Percentiles rank a stretch among this genome's conserved stretches.
Conservation (phyloP, 2,113 vertebrate genomes). For the Callopanchax toddi region DNA sequence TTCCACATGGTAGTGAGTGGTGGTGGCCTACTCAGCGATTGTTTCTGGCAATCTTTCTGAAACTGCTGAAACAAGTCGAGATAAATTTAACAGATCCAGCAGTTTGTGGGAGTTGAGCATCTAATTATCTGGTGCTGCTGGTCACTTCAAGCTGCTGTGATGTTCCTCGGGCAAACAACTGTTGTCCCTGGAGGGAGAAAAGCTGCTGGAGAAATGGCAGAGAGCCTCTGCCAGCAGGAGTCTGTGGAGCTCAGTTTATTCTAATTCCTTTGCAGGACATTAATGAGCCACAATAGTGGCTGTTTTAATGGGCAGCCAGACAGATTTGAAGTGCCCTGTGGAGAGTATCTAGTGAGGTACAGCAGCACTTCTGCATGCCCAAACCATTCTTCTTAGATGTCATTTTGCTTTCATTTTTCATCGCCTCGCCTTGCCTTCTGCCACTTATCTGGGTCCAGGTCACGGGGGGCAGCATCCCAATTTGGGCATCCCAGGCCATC, state of each 20-base stretch:
- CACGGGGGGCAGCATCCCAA: too few relatives aligned
- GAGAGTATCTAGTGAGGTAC: slow-evolving; percentile 67
- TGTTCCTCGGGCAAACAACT: slow-evolving; percentile 66
- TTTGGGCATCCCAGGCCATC: too few relatives aligned
- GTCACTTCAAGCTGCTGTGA: slow-evolving; percentile 54
- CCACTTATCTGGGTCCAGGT: too few relatives aligned
- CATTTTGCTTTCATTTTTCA: slow-evolving; percentile 15
- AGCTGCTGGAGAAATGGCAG: slow-evolving; percentile 55
- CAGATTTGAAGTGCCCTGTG: slow-evolving; percentile 69
- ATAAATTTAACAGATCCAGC: slow-evolving; percentile 28
- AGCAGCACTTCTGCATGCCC: slow-evolving; percentile 57
- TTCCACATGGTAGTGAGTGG: slow-evolving; percentile 27
- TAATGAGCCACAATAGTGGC: slow-evolving; percentile 66
- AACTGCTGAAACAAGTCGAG: slow-evolving; percentile 43
- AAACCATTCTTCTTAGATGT: slow-evolving; percentile 56
- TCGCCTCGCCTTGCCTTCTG: too few relatives aligned
- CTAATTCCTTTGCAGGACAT: slow-evolving; percentile 65
- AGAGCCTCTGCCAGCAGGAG: slow-evolving; percentile 37
- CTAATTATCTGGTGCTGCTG: slow-evolving; percentile 52
- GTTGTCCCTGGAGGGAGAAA: slow-evolving; percentile 54
- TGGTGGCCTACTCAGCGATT: slow-evolving; percentile 24
- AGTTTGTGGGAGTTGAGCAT: slow-evolving; percentile 42
- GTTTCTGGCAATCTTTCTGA: slow-evolving; percentile 53
- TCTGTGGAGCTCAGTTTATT: slow-evolving; percentile 54
- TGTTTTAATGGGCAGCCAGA: slow-evolving; percentile 69